Evolutionary conservation across 2,888 invertebrate genomes (phyloP).

Genomic region (Parasteatoda lunata): DNA sequence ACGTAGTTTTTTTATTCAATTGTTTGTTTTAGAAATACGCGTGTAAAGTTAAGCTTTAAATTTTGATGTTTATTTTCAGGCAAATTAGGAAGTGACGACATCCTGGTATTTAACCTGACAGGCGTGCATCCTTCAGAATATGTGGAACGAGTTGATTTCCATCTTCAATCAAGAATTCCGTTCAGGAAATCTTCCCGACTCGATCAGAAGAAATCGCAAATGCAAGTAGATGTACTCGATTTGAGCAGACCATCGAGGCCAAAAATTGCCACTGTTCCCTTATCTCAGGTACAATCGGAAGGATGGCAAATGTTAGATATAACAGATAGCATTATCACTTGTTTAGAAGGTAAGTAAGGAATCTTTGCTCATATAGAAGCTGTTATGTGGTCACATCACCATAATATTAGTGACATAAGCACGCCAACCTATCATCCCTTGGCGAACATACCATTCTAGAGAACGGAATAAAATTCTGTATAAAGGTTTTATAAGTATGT

Average conservation of each 20-base stretch:
- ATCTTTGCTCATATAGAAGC: too few species aligned
- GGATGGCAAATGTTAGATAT: slow-evolving; percentile 61
- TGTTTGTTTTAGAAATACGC: neutral
- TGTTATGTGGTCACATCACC: too few species aligned
- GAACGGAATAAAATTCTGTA: too few species aligned
- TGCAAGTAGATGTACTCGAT: slow-evolving; percentile 52
- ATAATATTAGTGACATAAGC: too few species aligned
- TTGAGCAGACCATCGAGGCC: slow-evolving; percentile 41
- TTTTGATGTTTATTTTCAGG: slow-evolving; percentile 30
- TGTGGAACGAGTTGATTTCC: slow-evolving; percentile 74
- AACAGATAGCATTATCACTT: slow-evolving; percentile 59
- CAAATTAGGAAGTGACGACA: slow-evolving; percentile 71
- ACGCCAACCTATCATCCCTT: too few species aligned
- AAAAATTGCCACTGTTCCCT: slow-evolving; percentile 46
- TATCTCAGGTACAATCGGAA: slow-evolving; percentile 27
- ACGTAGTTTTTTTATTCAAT: neutral
- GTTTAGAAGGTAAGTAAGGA: slow-evolving; percentile 58
- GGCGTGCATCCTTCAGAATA: slow-evolving; percentile 73
- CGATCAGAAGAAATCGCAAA: slow-evolving; percentile 43
- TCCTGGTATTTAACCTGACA: slow-evolving; percentile 75
- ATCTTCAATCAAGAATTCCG: slow-evolving; percentile 72
- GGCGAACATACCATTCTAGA: too few species aligned
- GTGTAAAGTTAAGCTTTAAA: neutral
- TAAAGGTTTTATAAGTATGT: too few species aligned
- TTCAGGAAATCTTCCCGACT: slow-evolving; percentile 13